Base-by-base conservation (phyloP, 2,888 invertebrate species). In the Platynereis dumerilii region DNA sequence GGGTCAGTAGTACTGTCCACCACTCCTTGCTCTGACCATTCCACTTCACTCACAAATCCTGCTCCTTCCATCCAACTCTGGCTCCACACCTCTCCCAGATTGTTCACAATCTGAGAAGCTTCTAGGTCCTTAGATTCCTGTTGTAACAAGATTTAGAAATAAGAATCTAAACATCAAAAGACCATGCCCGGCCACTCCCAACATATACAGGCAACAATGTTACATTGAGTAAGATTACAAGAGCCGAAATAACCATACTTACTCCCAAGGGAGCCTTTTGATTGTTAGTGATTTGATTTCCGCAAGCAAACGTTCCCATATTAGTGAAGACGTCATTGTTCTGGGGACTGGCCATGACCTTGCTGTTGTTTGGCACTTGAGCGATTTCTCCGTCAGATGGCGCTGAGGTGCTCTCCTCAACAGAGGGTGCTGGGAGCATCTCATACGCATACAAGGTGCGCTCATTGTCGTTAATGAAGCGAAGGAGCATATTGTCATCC, bases 401-500 rank as follows among this genome's bases (percentile, higher is more conserved):
- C 34, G 34, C 7, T 34, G 34, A 7, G 34, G 48, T n/a, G 7
- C 48, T 48, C 22, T 48, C 48, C 17, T 48, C 48, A 10, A 12
- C 48, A n/a, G 7, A 3, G 17, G 48, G 48, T 20, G 48, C 34
- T 26, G 71, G 72, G 59, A 72, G 67, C 75, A 83, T 78, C 64
- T 83, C 80, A 75, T 83, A 84, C 42, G 83, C 83, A 69, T 83
- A 83, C 22, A 84, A 71, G 48, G 72, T 75, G 59, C 83, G 70
- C 22, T 76, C 74, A 3, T 74, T 83, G 71, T 87, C 87, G 69
- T 88, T 86, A 55, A 88, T 83, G 76, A 86, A 86, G 63, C 86
- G 84, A 66, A 88, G 79, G 65, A 86, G 80, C 53, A 84, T 83
- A 73, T 86, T 86, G 73, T 88, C 88, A 74, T 88, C 88, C 87